Base-by-base conservation (phyloP, 1,140 invertebrate genomes). In the Cylas formicarius region DNA sequence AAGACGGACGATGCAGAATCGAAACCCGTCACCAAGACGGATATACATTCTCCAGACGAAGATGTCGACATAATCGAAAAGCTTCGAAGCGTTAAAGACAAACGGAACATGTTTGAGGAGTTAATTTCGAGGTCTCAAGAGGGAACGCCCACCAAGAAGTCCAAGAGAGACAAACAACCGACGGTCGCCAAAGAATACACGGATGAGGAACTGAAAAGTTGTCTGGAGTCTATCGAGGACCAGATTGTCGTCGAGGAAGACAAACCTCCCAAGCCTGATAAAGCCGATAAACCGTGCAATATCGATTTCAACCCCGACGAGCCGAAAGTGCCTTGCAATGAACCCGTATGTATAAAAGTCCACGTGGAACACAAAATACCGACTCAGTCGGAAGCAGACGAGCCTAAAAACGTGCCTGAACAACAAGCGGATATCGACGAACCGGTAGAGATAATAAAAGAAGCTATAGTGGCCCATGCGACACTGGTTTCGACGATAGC, bases 81-180 rank as follows among this genome's bases (percentile, higher is more conserved):
- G 31, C 50, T 46, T 10, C 61, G 62, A 37, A 65, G 63, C 18
- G 65, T 75, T 1, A 72, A 71, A 63, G 71, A 75, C 52, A 65
- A 72, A 4, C 72, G 73, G 65, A 63, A 69, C 22, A 72, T 74
- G 57, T 76, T 74, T 44, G 73, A 73, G 46, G 71, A 75, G 57
- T 34, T 66, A 19, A 62, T 61, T 18, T 60, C 53, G 4, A 60
- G 53, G 52, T 58, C 62, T 0, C 48, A 46, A 14, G 61, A 63
- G 48, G 36, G 40, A 6, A 60, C 55, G 1, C 54, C 60, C 9
- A 32, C 44, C 16, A 63, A 57, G 44, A 55, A 54, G 33, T 18
- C 26, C 13, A 37, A 51, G 40, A 10, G 23, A 20, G 39, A 45
- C 29, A 53, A 42, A 27, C 17, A 43, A 14, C 10, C 19, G 10